These are phyloP conservation scores for Cremastobaeus sp. DNA, from an alignment of 2,888 invertebrate genomes.

Conservation along the genomic window DNA sequence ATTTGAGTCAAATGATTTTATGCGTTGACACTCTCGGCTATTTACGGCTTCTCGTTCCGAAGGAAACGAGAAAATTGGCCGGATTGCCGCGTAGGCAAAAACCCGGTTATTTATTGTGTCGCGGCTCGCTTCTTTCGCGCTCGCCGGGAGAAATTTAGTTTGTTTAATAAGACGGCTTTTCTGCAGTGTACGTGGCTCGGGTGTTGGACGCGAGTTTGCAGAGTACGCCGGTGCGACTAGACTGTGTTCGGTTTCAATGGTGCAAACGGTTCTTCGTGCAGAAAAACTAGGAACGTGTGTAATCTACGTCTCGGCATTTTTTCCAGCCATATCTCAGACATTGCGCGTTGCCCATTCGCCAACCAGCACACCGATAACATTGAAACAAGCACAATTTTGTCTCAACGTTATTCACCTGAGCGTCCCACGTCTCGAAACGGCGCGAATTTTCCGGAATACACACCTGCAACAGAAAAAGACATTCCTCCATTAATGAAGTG, in stretches of 20 bases:
- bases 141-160: slow-evolving; percentile 32
- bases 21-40: slow-evolving; percentile 52
- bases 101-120: slow-evolving; percentile 35
- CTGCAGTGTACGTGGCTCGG: not conserved
- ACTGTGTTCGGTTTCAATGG: no score
- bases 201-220: not conserved
- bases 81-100: slow-evolving; percentile 26
- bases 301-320: slow-evolving; percentile 18
- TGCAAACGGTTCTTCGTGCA: no score
- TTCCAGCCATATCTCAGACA: slow-evolving; percentile 24
- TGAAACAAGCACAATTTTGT: slow-evolving; percentile 51
- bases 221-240: no score
- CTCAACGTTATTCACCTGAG: slow-evolving; percentile 55
- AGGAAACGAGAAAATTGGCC: slow-evolving; percentile 39
- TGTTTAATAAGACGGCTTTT: slow-evolving; percentile 23
- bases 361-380: slow-evolving; percentile 35
- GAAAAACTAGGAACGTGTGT: no score
- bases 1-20: slow-evolving; percentile 55
- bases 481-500: slow-evolving; percentile 47
- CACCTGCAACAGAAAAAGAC: slow-evolving; percentile 54
- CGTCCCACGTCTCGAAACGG: slow-evolving; percentile 36
- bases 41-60: slow-evolving; percentile 40
- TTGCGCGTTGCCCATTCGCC: slow-evolving; percentile 18
- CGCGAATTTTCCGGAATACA: slow-evolving; percentile 47
- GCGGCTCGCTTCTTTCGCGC: not conserved